Evolutionary conservation across 1,140 invertebrate genomes (phyloP).

Genomic region (Amphibalanus amphitrite): DNA sequence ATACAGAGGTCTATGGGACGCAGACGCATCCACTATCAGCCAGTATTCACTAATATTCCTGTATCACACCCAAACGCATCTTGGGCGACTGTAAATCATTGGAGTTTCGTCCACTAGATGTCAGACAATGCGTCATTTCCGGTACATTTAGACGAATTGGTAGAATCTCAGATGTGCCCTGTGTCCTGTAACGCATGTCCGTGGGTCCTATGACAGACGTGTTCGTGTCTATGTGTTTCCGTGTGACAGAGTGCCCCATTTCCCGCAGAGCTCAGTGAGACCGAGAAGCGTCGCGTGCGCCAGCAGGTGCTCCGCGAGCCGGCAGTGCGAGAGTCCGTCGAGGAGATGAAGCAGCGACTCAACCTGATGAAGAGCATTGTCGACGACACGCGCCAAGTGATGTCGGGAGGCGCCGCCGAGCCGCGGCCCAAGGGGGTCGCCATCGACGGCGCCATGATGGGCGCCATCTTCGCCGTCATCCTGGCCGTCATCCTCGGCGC

Average conservation of each 20-base stretch:
- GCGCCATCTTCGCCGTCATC: slow-evolving; percentile 54
- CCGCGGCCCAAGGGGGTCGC: slow-evolving; percentile 24
- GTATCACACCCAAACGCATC: too few species aligned
- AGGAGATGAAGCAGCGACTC: slow-evolving; percentile 51
- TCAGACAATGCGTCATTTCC: too few species aligned
- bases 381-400: slow-evolving; percentile 38
- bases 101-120: too few species aligned
- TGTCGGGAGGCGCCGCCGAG: slow-evolving; percentile 32
- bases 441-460: slow-evolving; percentile 57
- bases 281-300: background rate
- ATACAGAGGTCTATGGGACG: too few species aligned
- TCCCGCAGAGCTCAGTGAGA: background rate
- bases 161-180: too few species aligned
- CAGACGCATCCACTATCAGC: too few species aligned
- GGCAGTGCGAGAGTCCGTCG: slow-evolving; percentile 44
- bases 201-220: too few species aligned
- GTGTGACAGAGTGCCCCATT: background rate
- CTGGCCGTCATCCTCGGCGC: slow-evolving; percentile 56
- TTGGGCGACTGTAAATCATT: too few species aligned
- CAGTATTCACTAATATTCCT: too few species aligned
- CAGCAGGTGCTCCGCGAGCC: background rate
- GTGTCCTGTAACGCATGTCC: too few species aligned
- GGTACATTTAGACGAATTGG: too few species aligned
- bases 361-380: slow-evolving; percentile 59
- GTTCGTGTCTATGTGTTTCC: too few species aligned